Evolutionary conservation across 2,113 vertebrate species (phyloP).

Genomic region (Aptenodytes forsteri): DNA sequence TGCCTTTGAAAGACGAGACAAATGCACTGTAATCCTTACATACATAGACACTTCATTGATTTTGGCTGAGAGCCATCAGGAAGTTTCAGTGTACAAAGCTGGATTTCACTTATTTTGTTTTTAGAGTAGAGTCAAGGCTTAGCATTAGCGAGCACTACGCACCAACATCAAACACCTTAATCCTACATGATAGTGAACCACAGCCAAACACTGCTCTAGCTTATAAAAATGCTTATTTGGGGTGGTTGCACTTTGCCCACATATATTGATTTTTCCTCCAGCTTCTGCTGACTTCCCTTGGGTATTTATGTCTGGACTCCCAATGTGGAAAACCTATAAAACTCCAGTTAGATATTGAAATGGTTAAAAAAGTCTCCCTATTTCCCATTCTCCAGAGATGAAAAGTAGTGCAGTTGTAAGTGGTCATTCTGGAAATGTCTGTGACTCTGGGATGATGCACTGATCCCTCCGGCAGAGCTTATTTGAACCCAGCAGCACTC

Average conservation of each 20-base stretch:
- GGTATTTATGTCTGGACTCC: background rate
- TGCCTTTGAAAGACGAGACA: background rate
- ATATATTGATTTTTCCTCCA: background rate
- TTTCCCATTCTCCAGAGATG: background rate
- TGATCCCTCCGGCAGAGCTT: background rate
- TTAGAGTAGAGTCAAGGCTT: background rate
- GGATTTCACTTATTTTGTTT: background rate
- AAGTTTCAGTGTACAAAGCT: fast-evolving
- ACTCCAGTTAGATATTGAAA: background rate
- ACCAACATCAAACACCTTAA: background rate
- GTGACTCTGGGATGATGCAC: background rate
- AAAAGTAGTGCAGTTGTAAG: background rate
- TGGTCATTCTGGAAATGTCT: background rate
- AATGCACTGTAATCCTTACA: background rate
- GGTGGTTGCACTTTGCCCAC: background rate
- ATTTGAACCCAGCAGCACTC: background rate
- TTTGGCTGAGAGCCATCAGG: background rate
- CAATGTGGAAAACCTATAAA: background rate
- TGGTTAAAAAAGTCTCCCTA: background rate
- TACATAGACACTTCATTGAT: background rate
- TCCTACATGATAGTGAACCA: fast-evolving
- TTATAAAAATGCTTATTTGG: background rate
- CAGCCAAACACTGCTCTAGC: background rate
- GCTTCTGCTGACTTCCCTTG: background rate
- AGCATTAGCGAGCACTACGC: background rate